A percentile compares a stretch with the other conserved stretches of the same genome.
These are phyloP conservation scores for Junonia oenone DNA, from an alignment of 2,888 invertebrate species.

Conservation along the genomic window DNA sequence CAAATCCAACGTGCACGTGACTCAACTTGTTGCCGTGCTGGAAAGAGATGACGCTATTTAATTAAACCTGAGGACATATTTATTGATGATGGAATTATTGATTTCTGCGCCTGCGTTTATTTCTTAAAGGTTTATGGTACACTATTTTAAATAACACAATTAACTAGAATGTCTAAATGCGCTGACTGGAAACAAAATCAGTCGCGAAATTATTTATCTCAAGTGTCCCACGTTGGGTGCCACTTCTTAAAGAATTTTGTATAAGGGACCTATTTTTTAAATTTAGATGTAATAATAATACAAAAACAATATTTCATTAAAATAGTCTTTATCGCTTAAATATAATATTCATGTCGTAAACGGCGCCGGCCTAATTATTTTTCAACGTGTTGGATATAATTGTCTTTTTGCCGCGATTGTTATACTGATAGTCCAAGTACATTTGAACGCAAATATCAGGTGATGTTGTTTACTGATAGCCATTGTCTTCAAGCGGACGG, in stretches of 20 bases:
- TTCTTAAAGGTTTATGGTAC: not conserved
- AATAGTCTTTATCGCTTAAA: too few relatives aligned
- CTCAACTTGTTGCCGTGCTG: conserved; percentile 72
- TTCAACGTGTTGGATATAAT: not conserved
- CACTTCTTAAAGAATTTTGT: conserved; percentile 36
- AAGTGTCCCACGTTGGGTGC: conserved; percentile 54
- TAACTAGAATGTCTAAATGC: too few relatives aligned
- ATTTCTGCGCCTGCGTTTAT: conserved; percentile 6
- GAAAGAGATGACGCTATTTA: conserved; percentile 7
- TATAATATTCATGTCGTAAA: not conserved
- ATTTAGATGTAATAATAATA: too few relatives aligned
- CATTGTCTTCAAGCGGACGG: conserved; percentile 42
- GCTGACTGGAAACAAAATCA: too few relatives aligned
- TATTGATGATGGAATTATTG: not conserved
- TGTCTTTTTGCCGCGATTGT: too few relatives aligned
- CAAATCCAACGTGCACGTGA: conserved; percentile 70
- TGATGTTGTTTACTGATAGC: conserved; percentile 11
- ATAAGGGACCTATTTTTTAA: too few relatives aligned
- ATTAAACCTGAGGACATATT: conserved; percentile 12
- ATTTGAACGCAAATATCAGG: not conserved
- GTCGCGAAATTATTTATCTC: conserved; percentile 31
- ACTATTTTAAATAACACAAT: too few relatives aligned
- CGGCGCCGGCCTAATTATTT: not conserved
- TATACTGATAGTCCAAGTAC: not conserved
- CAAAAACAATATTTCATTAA: too few relatives aligned